A percentile compares a stretch with the other conserved stretches of the same genome.
phyloP scores from a whole-genome alignment of 2,888 invertebrate genomes.

The Dastarcus helophoroides region DNA sequence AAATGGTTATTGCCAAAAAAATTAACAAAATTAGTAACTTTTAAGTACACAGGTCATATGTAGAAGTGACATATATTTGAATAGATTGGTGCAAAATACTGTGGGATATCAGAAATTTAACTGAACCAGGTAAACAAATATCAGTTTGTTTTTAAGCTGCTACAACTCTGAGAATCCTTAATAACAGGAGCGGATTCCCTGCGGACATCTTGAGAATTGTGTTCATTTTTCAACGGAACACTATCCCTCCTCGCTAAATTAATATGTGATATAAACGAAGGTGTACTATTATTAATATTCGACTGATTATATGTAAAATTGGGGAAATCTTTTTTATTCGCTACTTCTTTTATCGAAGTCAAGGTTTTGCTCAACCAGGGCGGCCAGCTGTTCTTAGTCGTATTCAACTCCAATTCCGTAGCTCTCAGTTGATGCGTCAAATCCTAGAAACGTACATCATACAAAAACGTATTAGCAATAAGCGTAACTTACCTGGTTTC shows the following conservation, averaged over 20 bases:
- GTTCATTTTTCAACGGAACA: constrained; percentile 31
- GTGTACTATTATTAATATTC: constrained; percentile 23
- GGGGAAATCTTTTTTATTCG: constrained; percentile 45
- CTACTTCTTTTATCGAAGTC: constrained; percentile 60
- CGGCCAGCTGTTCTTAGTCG: constrained; percentile 65
- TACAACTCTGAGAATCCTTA: constrained; percentile 38
- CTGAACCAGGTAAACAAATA: no score
- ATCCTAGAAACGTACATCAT: constrained; percentile 45
- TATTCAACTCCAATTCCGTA: constrained; percentile 65
- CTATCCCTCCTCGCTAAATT: constrained; percentile 37
- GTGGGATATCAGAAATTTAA: no score
- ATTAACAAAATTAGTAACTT: no score
- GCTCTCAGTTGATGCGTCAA: constrained; percentile 81
- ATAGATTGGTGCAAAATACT: no score
- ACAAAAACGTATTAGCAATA: constrained; percentile 3
- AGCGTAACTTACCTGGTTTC: constrained; percentile 62
- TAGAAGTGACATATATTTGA: no score
- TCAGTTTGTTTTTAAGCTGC: constrained; percentile 24
- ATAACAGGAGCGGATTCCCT: constrained; percentile 33
- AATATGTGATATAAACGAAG: constrained; percentile 36
- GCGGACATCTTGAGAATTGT: constrained; percentile 18
- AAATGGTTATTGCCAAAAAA: no score
- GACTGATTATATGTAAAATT: constrained; percentile 27
- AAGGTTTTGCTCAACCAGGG: constrained; percentile 93
- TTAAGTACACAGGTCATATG: no score